Conservation (phyloP, 2,888 invertebrate species). For the Tupiocoris notatus region DNA sequence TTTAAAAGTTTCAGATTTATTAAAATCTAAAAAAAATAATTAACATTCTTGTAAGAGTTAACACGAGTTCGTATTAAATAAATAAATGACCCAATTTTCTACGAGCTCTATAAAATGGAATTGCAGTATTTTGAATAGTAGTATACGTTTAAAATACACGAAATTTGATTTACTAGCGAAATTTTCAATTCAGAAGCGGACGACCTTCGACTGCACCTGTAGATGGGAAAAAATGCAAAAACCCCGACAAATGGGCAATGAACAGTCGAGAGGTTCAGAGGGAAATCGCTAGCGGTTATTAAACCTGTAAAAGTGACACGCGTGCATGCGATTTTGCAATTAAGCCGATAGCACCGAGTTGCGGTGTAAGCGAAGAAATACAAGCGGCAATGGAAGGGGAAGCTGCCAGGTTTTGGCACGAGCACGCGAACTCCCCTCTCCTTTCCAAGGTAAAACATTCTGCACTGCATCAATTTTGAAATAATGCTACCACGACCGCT, state of each 20-base stretch:
- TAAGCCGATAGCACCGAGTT: background rate
- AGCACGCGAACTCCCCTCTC: background rate
- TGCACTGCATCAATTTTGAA: slow-evolving; percentile 35
- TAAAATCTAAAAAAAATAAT: too few species aligned
- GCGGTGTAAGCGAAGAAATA: background rate
- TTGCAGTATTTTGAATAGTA: too few species aligned
- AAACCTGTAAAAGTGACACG: slow-evolving; percentile 12
- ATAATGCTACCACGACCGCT: slow-evolving; percentile 8
- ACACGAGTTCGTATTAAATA: too few species aligned
- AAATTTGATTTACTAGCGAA: too few species aligned
- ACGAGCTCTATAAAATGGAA: too few species aligned
- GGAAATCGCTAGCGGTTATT: background rate
- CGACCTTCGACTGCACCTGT: background rate
- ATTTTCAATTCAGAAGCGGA: too few species aligned
- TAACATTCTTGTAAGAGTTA: too few species aligned
- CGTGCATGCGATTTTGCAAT: slow-evolving; percentile 31
- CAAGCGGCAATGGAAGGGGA: too few species aligned
- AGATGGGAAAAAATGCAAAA: background rate
- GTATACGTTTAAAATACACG: too few species aligned
- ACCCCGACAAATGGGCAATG: background rate
- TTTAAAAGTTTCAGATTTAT: too few species aligned
- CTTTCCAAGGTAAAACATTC: slow-evolving; percentile 25
- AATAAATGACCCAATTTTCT: too few species aligned
- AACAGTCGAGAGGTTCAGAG: background rate
- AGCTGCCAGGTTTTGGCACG: slow-evolving; percentile 21